Evolutionary conservation across 1,140 invertebrate genomes (phyloP), one percentile per base, ranked within the genome.

Genomic region (Odontomachus brunneus): DNA sequence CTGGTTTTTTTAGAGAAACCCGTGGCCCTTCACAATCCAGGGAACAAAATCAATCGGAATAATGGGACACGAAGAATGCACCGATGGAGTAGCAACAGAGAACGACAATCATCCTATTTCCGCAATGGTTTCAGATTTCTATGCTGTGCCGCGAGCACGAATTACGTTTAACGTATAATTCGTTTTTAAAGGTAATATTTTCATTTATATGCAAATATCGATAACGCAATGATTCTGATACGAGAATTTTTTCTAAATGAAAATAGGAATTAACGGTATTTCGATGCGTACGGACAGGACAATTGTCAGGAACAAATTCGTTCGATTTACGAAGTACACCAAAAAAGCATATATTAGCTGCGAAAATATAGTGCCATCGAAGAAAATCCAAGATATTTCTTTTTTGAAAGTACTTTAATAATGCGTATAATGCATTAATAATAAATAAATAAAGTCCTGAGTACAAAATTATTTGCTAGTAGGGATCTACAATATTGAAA

Each of bases 121-220:
- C 90, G 90, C 15, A 92, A 92, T 19, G 90, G 92, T 19, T 91
- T 94, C 75, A 94, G 90, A 76, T 93, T 94, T 76, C 91, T 94
- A 67, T 94, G 93, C 80, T 94, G 93, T 88, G 76, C 93, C 51
- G 89, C 92, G 22, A 90, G 92, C 74, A 90, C 93, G 60, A 93
- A 93, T 84, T 94, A 94, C 67, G 90, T 94, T 88, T 94, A 90
- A 94, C 44, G 69, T 72, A 57, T 53, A 29, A 73, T 33, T 29
- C 24, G 53, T 72, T 53, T 24, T 80, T 48, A 80, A 78, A 80
- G 17, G 33, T 80, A 15, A 55, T 71, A 71, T 38, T 71, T 71
- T 44, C 38, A 33, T 71, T 69, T 80, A 57, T 22, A 48, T 33
- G 4, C 19, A 38, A 80, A 80, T 80, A 69, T 69, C 57, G 67